These are phyloP conservation scores for Pyxicephalus adspersus DNA, from an alignment of 2,113 vertebrate genomes.

Conservation along the genomic window DNA sequence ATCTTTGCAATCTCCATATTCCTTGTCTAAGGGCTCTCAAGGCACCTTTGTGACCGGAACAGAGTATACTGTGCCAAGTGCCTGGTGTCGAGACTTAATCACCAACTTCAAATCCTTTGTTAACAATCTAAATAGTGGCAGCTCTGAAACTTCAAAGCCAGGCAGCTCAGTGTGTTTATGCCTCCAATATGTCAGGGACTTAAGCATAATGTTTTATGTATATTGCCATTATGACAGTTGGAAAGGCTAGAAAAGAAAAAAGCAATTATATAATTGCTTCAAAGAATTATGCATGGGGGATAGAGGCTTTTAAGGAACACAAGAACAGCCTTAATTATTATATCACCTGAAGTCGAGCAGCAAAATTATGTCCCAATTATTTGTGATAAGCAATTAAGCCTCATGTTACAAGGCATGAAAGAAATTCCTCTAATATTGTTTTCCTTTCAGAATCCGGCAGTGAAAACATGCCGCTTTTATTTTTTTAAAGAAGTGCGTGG, in stretches of 20 bases:
- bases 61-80: constrained; percentile 25
- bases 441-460: constrained; percentile 59
- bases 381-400: constrained; percentile 73
- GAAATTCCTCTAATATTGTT: constrained; percentile 71
- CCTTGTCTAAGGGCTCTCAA: constrained; percentile 1
- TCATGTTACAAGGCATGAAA: constrained; percentile 71
- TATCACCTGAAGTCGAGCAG: constrained; percentile 73
- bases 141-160: constrained; percentile 68
- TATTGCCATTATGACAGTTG: constrained; percentile 75
- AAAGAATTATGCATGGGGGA: constrained; percentile 69
- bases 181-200: constrained; percentile 72
- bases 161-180: constrained; percentile 70
- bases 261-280: constrained; percentile 76
- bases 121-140: constrained; percentile 59
- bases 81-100: constrained; percentile 41
- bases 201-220: constrained; percentile 76
- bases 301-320: constrained; percentile 70
- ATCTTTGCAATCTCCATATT: not conserved
- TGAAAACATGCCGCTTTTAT: constrained; percentile 53
- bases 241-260: constrained; percentile 74
- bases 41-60: constrained; percentile 4
- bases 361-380: constrained; percentile 74
- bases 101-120: constrained; percentile 54
- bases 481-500: constrained; percentile 43
- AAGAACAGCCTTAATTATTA: constrained; percentile 70